Evolutionary conservation across 2,888 invertebrate species (phyloP), one percentile per base, ranked within the genome.

Genomic region (Chrysolina americana): DNA sequence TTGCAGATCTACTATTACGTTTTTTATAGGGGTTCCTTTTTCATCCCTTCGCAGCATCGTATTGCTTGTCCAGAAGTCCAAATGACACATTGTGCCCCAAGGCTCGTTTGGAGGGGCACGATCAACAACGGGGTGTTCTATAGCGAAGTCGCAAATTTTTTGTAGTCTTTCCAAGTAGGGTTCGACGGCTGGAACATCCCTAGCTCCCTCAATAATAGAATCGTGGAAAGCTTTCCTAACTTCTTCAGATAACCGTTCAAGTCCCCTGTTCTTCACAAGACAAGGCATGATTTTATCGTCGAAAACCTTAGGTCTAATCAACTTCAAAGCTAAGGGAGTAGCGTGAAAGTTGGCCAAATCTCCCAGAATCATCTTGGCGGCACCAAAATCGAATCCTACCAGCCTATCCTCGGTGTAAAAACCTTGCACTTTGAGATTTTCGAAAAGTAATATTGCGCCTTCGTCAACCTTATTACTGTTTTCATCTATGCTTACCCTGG

Each of bases 41-140:
- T 89, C 85, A 84, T 91, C 88, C 70, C 88, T 87, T 70, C 88
- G 86, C 15, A 92, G 85, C 89, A 92, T 89, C 1, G 92, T 88
- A 78, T 92, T 92, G 81, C 92, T 92, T 15, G 90, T 89, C 92
- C 92, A 92, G 68, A 91, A 88, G 82, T 92, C 92, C 0, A 88
- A 87, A 78, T 92, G 92, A 0, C 89, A 87, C 21, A 91, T 88
- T 0, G 91, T 89, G 0, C 88, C 89, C 87, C 90, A 92, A 0
- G 89, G 88, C 36, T 90, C 89, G 6, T 70, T 88, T 81, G 78
- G 89, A 83, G 70, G 86, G 79, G 47, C 80, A 76, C 76, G 62
- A 59, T 81, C 66, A 13, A 78, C 79, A 48, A 77, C 80, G 53
- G 81, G 78, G 53, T 53, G 53, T 21, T 81, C 64, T 0, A 68